Evolutionary conservation across 2,888 invertebrate genomes (phyloP), one percentile per base, ranked within the genome.

Genomic region (Hydraecia micacea): DNA sequence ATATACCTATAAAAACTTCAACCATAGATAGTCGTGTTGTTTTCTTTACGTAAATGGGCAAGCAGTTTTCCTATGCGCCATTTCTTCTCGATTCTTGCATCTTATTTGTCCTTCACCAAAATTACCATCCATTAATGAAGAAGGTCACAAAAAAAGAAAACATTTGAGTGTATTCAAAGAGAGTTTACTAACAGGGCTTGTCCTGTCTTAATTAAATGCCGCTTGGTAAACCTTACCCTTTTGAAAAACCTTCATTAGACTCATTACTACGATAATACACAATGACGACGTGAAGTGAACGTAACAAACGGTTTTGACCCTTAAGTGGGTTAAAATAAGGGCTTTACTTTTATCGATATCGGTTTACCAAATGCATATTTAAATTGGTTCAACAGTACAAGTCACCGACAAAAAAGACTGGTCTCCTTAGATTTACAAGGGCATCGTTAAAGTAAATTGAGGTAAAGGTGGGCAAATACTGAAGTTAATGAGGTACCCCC

Each of bases 381-480:
- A 88, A 81, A 79, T 89, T 91, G 86, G 89, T 84, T 76, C 68
- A 67, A 80, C 63, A 84, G 86, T 88, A 89, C 86, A 89, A 89
- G 86, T 88, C 86, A 88, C 90, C 87, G 92, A 91, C 92, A 93
- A 94, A 94, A 94, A 93, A 92, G 88, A 92, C 92, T 90, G 91
- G 91, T 93, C 91, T 91, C 91, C 90, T 93, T 91, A 91, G 92
- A 93, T 93, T 95, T 93, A 93, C 92, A 93, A 92, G 88, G 90
- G 91, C 91, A 92, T 94, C 93, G 92, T 95, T 95, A 95, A 93
- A 94, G 92, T 92, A 94, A 95, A 95, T 95, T 95, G 94, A 93
- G 94, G 94, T 92, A 91, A 93, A 94, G 92, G 93, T 94, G 91
- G 89, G 89, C 90, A 93, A 93, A 93, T 92, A 91, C 92, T 91